Percentiles rank a stretch among this genome's conserved stretches.
Evolutionary conservation across 2,113 vertebrate genomes (phyloP).

Genomic region (Clinocottus analis): DNA sequence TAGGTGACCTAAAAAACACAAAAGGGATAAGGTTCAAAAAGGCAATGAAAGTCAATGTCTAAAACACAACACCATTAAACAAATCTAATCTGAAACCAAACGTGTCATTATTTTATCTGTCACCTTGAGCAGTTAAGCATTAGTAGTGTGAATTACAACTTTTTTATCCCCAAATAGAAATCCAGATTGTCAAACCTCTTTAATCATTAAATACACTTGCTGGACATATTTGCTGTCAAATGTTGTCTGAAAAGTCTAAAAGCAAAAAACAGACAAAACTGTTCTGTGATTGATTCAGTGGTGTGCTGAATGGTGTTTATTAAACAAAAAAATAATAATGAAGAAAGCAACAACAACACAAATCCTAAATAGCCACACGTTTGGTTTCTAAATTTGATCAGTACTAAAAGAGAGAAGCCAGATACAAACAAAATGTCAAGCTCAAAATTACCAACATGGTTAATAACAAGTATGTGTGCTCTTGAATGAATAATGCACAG

Average conservation of each 20-base stretch:
- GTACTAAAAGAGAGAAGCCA: too few relatives aligned
- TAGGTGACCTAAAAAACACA: constrained; percentile 86
- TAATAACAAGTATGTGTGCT: not conserved
- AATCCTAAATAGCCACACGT: too few relatives aligned
- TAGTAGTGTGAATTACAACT: not conserved
- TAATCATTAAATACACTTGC: not conserved
- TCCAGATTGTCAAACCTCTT: not conserved
- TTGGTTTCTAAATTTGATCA: not conserved
- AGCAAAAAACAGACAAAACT: not conserved
- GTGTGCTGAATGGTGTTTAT: not conserved
- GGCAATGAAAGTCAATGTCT: not conserved
- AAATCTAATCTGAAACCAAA: not conserved
- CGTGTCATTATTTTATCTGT: not conserved
- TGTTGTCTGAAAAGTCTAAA: not conserved
- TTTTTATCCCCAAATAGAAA: not conserved
- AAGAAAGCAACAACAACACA: not conserved
- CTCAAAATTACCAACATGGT: not conserved
- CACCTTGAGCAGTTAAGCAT: not conserved
- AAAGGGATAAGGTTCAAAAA: constrained; percentile 20
- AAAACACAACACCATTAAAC: not conserved
- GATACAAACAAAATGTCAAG: not conserved
- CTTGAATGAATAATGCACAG: not conserved
- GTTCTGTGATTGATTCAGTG: not conserved
- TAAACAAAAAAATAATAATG: not conserved
- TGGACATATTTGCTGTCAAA: not conserved